phyloP scores from a whole-genome alignment of 2,888 invertebrate species.

The Brenthis daphne region DNA sequence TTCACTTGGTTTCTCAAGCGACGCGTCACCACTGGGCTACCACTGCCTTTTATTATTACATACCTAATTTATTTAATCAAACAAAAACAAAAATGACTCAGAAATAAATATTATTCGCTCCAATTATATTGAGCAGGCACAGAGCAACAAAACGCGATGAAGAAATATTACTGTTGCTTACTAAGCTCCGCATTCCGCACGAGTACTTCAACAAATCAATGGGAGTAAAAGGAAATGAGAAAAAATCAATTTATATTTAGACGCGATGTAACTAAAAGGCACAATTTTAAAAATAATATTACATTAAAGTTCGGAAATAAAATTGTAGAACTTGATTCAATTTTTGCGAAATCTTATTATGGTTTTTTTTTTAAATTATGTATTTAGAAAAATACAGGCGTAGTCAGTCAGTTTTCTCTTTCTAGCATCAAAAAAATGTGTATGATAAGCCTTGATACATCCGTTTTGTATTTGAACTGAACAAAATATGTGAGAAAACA shows the following conservation, averaged over 20 bases:
- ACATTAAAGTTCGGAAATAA: too few species aligned
- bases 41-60: not conserved
- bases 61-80: slow-evolving; percentile 1
- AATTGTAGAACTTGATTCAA: not conserved
- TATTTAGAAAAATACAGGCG: not conserved
- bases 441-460: slow-evolving; percentile 7
- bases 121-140: slow-evolving; percentile 16
- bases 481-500: slow-evolving; percentile 23
- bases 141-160: slow-evolving; percentile 30
- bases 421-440: not conserved
- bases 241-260: slow-evolving; percentile 20
- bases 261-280: not conserved
- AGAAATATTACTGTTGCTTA: slow-evolving; percentile 33
- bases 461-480: slow-evolving; percentile 15
- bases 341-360: not conserved
- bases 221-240: slow-evolving; percentile 19
- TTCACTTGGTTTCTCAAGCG: too few species aligned
- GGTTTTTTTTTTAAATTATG: too few species aligned
- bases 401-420: not conserved
- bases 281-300: slow-evolving; percentile 1
- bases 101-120: slow-evolving; percentile 16
- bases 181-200: slow-evolving; percentile 30
- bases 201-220: slow-evolving; percentile 27
- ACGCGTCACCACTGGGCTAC: too few species aligned
- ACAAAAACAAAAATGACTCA: slow-evolving; percentile 8